Percentiles rank a stretch among this genome's conserved stretches.
Conservation (phyloP, 2,888 invertebrate genomes). For the Spisula solida region DNA sequence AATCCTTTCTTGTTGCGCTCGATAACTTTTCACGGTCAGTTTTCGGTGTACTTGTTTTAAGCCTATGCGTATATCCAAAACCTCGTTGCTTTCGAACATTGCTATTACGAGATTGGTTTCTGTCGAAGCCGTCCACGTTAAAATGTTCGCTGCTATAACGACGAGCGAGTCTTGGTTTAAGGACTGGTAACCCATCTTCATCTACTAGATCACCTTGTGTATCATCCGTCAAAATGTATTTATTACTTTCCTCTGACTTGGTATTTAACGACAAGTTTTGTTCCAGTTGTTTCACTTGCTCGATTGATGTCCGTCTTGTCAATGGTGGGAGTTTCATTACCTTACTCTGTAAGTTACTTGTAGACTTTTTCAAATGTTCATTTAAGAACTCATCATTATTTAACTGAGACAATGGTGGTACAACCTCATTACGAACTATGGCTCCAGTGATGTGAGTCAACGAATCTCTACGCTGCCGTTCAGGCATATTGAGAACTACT, state of each 20-base stretch:
- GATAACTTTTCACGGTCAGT: background rate
- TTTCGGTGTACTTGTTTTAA: background rate
- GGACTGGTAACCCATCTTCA: conserved; percentile 30
- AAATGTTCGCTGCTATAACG: conserved; percentile 38
- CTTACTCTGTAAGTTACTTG: conserved; percentile 8
- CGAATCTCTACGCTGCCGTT: conserved; percentile 40
- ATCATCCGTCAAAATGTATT: conserved; percentile 16
- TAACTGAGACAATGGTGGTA: conserved; percentile 42
- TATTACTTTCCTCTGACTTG: background rate
- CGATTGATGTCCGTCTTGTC: conserved; percentile 36
- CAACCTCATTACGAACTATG: conserved; percentile 60
- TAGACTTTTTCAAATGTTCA: conserved; percentile 40
- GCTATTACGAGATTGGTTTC: background rate
- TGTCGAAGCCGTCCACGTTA: background rate
- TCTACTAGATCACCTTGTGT: background rate
- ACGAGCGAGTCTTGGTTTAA: conserved; percentile 4
- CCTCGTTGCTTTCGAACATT: background rate
- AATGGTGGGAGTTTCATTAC: conserved; percentile 43
- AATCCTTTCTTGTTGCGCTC: conserved; percentile 33
- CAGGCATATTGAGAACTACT: conserved; percentile 54
- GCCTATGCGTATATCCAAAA: background rate
- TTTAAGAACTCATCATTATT: conserved; percentile 56
- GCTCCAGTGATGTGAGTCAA: conserved; percentile 58
- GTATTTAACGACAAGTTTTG: background rate
- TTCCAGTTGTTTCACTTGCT: conserved; percentile 42